phyloP scores from a whole-genome alignment of 2,888 invertebrate genomes.

The Lithophane semibrunnea region DNA sequence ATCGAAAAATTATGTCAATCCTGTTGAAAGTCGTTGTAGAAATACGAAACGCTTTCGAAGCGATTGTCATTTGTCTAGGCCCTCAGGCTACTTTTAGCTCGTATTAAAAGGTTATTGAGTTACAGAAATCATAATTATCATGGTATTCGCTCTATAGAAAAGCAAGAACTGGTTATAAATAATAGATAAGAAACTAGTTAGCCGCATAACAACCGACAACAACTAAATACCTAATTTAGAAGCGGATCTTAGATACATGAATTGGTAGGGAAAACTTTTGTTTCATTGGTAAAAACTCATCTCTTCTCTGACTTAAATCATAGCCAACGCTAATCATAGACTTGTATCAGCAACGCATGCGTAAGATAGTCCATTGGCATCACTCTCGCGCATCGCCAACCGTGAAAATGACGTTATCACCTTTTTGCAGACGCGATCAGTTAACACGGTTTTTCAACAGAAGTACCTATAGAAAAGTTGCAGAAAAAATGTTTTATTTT shows the following conservation, averaged over 20 bases:
- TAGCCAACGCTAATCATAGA: slow-evolving; percentile 54
- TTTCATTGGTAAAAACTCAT: neutral
- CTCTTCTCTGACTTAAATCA: slow-evolving; percentile 27
- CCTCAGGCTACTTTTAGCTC: no score
- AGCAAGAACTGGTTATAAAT: slow-evolving; percentile 17
- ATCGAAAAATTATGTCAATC: no score
- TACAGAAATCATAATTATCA: neutral
- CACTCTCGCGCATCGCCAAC: slow-evolving; percentile 75
- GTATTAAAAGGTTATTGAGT: no score
- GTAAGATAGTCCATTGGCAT: slow-evolving; percentile 67
- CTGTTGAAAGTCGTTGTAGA: no score
- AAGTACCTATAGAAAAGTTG: neutral
- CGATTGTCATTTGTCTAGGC: no score
- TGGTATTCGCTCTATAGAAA: slow-evolving; percentile 4
- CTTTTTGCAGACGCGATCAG: slow-evolving; percentile 55
- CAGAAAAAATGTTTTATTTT: no score
- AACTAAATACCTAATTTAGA: neutral
- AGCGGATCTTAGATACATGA: neutral
- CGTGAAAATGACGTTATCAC: slow-evolving; percentile 75
- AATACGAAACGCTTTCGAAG: no score
- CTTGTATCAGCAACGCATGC: slow-evolving; percentile 61
- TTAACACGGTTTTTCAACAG: neutral
- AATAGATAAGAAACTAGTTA: slow-evolving; percentile 16
- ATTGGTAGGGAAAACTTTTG: neutral
- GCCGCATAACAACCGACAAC: slow-evolving; percentile 14